These are phyloP conservation scores for Ormyrus nitidulus DNA, from an alignment of 2,888 invertebrate genomes.

Conservation along the genomic window DNA sequence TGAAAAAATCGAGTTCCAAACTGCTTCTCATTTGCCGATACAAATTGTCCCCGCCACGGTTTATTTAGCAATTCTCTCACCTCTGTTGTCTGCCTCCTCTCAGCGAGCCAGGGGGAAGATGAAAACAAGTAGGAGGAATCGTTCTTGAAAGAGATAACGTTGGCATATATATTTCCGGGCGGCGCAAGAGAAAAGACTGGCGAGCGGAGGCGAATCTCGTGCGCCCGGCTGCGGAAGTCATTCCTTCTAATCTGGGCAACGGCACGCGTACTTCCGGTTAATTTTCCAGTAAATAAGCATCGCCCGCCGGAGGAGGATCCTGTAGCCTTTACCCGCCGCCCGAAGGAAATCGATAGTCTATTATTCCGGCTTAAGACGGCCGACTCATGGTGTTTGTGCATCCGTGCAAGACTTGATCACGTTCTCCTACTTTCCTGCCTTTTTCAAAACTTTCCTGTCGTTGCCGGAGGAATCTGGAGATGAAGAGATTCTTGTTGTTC, in stretches of 20 bases:
- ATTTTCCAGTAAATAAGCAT: slow-evolving; percentile 57
- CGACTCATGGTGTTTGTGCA: slow-evolving; percentile 67
- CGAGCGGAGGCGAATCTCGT: slow-evolving; percentile 16
- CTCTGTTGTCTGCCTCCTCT: background rate
- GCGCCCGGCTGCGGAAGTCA: slow-evolving; percentile 29
- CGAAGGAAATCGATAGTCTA: slow-evolving; percentile 68
- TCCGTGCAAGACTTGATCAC: slow-evolving; percentile 39
- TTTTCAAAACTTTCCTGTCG: background rate
- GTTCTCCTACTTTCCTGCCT: slow-evolving; percentile 15
- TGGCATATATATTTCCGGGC: slow-evolving; percentile 8
- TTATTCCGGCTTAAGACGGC: slow-evolving; percentile 67
- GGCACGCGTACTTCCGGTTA: slow-evolving; percentile 50
- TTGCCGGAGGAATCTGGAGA: no score
- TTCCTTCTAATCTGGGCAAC: slow-evolving; percentile 53
- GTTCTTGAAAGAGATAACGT: slow-evolving; percentile 31
- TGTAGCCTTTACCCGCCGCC: slow-evolving; percentile 2
- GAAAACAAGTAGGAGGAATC: slow-evolving; percentile 1
- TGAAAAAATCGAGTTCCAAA: no score
- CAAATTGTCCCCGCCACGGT: slow-evolving; percentile 20
- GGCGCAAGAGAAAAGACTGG: background rate
- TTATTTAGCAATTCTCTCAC: slow-evolving; percentile 34
- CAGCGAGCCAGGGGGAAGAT: background rate
- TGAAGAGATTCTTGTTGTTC: no score
- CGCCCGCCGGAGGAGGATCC: slow-evolving; percentile 18
- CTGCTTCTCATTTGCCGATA: slow-evolving; percentile 30